These are phyloP conservation scores for Venusia cambrica DNA, from an alignment of 2,888 invertebrate species.

Conservation along the genomic window DNA sequence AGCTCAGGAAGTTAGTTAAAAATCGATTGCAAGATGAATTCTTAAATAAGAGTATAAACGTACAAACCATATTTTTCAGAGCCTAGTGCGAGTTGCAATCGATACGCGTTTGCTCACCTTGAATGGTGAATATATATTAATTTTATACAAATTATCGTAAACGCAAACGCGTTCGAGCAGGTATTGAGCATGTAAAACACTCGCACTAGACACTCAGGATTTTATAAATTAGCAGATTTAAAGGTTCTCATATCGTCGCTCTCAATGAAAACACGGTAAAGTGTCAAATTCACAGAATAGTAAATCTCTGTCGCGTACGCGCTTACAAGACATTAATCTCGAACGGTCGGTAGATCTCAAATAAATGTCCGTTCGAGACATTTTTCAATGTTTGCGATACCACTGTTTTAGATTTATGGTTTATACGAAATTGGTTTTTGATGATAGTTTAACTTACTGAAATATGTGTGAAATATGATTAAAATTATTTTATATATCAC, in stretches of 20 bases:
- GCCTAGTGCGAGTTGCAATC: too few relatives aligned
- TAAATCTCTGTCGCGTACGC: conserved; percentile 27
- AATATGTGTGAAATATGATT: conserved; percentile 2
- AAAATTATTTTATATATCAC: not conserved
- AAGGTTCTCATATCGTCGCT: conserved; percentile 27
- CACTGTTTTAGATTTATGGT: conserved; percentile 22
- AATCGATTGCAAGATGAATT: too few relatives aligned
- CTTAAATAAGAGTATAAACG: too few relatives aligned
- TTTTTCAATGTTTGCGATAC: conserved; percentile 45
- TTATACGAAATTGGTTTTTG: conserved; percentile 15
- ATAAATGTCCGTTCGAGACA: conserved; percentile 51
- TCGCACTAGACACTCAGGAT: too few relatives aligned
- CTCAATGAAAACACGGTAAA: conserved; percentile 20
- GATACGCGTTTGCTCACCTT: too few relatives aligned
- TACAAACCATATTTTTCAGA: too few relatives aligned
- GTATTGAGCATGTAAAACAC: too few relatives aligned
- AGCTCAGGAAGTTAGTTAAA: too few relatives aligned
- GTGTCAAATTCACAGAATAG: conserved; percentile 20
- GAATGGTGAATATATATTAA: too few relatives aligned
- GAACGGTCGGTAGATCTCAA: conserved; percentile 49
- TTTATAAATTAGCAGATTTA: too few relatives aligned
- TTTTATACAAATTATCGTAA: too few relatives aligned
- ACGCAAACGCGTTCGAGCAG: too few relatives aligned
- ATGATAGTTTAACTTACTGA: conserved; percentile 9
- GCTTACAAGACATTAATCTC: conserved; percentile 42